phyloP scores from a whole-genome alignment of 2,113 vertebrate species.

The Hippocampus guttulatus region DNA sequence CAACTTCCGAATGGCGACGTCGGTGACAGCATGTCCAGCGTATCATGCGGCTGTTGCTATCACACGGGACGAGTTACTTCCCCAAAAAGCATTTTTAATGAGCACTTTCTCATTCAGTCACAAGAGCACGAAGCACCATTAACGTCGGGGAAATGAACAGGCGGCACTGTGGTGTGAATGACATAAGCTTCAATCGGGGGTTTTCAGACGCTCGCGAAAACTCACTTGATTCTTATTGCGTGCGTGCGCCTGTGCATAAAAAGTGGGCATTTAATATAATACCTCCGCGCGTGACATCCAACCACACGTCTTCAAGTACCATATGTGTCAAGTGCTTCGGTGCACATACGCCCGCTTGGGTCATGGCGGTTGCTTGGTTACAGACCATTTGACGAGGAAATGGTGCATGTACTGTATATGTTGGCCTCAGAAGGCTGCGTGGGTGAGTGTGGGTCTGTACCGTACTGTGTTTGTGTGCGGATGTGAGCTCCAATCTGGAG shows the following conservation, averaged over 20 bases:
- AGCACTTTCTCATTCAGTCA: conserved; percentile 7
- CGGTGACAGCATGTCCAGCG: too few relatives aligned
- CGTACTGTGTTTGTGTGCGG: background rate
- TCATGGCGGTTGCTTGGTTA: conserved; percentile 61
- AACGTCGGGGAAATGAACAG: background rate
- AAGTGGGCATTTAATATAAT: conserved; percentile 26
- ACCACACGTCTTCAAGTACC: conserved; percentile 11
- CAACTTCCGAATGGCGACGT: background rate
- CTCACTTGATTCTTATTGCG: conserved; percentile 1
- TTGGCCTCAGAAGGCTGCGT: conserved; percentile 47
- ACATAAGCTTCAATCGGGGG: conserved; percentile 5
- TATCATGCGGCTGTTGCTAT: background rate
- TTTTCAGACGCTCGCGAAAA: conserved; percentile 8
- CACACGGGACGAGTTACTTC: background rate
- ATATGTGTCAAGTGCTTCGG: conserved; percentile 3
- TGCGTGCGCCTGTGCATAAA: background rate
- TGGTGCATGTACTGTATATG: conserved; percentile 30
- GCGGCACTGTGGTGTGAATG: background rate
- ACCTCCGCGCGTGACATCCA: conserved; percentile 21
- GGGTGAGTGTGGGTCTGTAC: too few relatives aligned
- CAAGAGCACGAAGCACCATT: background rate
- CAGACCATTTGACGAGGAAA: conserved; percentile 62
- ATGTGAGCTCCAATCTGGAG: conserved; percentile 38
- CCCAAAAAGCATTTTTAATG: background rate
- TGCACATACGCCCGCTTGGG: conserved; percentile 2